Evolutionary conservation across 2,888 invertebrate species (phyloP).

Genomic region (Mesoligia furuncula): DNA sequence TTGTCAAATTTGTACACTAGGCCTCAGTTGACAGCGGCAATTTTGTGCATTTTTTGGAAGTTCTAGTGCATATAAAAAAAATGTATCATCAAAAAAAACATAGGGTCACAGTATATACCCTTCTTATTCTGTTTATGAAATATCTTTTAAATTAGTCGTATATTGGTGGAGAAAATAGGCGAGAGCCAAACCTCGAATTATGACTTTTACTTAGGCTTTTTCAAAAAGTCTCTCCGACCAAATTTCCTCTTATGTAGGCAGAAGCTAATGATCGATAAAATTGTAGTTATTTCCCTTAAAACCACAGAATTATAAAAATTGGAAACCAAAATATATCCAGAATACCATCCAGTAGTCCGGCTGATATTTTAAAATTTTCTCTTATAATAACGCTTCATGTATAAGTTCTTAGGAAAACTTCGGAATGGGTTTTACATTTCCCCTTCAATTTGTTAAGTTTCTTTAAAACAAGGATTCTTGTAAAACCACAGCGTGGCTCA

Average conservation of each 20-base stretch:
- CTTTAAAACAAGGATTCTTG: slow-evolving; percentile 8
- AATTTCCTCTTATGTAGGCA: not conserved
- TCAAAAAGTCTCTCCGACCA: too few species aligned
- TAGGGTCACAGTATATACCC: too few species aligned
- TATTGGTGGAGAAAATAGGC: too few species aligned
- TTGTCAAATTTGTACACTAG: too few species aligned
- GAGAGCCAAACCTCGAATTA: too few species aligned
- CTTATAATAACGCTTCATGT: not conserved
- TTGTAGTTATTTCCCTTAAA: not conserved
- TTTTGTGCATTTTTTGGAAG: too few species aligned
- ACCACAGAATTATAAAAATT: not conserved
- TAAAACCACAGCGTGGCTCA: not conserved
- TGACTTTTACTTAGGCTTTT: too few species aligned
- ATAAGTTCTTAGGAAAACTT: slow-evolving; percentile 16
- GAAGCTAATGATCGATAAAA: not conserved
- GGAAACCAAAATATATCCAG: not conserved
- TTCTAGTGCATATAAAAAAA: too few species aligned
- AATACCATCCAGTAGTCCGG: not conserved
- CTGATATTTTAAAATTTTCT: not conserved
- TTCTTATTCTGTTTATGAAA: too few species aligned
- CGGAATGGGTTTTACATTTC: slow-evolving; percentile 2
- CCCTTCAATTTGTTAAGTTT: not conserved
- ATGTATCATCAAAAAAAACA: too few species aligned
- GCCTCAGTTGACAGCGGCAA: too few species aligned
- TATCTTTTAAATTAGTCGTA: too few species aligned